phyloP scores from a whole-genome alignment of 1,140 invertebrate species.

The Leptinotarsa undecemlineata region DNA sequence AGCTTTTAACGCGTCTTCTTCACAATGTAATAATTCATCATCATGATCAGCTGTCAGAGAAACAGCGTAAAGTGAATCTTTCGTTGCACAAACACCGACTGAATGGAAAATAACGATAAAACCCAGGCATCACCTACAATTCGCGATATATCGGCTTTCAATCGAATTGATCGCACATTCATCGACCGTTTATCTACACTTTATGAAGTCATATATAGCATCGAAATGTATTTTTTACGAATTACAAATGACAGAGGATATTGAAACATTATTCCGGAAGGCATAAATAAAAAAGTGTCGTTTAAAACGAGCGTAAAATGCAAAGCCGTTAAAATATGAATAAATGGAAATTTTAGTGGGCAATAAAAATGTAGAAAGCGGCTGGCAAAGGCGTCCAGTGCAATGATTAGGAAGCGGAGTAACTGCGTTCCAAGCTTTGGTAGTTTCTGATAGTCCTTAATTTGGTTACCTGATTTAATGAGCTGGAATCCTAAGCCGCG shows the following conservation, averaged over 20 bases:
- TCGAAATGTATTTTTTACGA: slow-evolving; percentile 6
- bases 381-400: not conserved
- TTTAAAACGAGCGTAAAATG: slow-evolving; percentile 8
- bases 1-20: no score
- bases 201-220: not conserved
- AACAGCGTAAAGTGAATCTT: no score
- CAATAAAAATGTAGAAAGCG: slow-evolving; percentile 14
- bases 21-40: no score
- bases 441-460: not conserved
- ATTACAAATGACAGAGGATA: slow-evolving; percentile 6
- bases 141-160: not conserved
- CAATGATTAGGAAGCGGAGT: not conserved
- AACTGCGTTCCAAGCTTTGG: not conserved
- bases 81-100: not conserved
- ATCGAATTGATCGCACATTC: not conserved
- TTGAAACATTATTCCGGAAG: not conserved
- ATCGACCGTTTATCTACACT: not conserved
- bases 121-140: not conserved
- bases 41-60: no score
- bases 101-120: not conserved
- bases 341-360: slow-evolving; percentile 3
- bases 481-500: not conserved
- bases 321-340: slow-evolving; percentile 20
- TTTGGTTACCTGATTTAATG: slow-evolving; percentile 1
- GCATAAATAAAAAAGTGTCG: slow-evolving; percentile 6